phyloP scores from a whole-genome alignment of 2,888 invertebrate genomes.

The Spicauda simplicius region DNA sequence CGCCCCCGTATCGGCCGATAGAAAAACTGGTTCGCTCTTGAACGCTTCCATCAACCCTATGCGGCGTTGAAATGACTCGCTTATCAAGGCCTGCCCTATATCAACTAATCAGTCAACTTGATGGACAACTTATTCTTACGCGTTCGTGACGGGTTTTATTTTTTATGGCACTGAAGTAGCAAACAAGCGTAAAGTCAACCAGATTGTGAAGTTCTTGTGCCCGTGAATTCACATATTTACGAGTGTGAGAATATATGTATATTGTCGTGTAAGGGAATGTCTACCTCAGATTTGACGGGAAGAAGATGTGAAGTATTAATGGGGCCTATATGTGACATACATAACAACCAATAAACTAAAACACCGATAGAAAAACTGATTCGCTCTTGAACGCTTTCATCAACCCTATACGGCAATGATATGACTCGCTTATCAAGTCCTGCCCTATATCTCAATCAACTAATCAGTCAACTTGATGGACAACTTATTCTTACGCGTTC shows the following conservation, averaged over 20 bases:
- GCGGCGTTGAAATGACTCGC: conserved; percentile 21
- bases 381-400: conserved; percentile 70
- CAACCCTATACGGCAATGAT: conserved; percentile 51
- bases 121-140: conserved; percentile 7
- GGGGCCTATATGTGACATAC: no score
- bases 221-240: no score
- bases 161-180: no score
- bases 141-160: neutral
- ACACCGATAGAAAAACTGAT: conserved; percentile 76
- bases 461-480: conserved; percentile 12
- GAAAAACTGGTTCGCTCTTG: conserved; percentile 78
- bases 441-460: conserved; percentile 25
- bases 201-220: no score
- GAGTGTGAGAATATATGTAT: no score
- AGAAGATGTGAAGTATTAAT: no score
- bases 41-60: conserved; percentile 66
- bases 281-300: no score
- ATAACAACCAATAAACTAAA: no score
- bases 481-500: conserved; percentile 3
- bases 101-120: conserved; percentile 15
- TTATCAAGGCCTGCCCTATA: conserved; percentile 22
- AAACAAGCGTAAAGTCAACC: no score
- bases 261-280: no score
- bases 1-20: conserved; percentile 65
- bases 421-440: conserved; percentile 15